Percentiles rank a stretch among this genome's conserved stretches.
Evolutionary conservation across 2,113 vertebrate genomes (phyloP).

Genomic region (Dolichotis patagonum): DNA sequence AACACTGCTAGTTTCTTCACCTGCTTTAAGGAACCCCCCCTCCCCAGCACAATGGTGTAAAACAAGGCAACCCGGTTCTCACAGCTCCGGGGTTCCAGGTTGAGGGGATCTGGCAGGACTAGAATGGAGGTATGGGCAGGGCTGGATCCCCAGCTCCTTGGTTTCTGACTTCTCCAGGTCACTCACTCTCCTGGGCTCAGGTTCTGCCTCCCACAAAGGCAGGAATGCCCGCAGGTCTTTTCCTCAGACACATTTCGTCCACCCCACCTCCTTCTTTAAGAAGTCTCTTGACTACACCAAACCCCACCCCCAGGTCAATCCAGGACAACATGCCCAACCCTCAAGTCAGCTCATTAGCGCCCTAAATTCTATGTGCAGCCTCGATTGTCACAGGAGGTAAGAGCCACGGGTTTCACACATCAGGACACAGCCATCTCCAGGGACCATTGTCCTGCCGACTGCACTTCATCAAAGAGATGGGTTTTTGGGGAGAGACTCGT

Average conservation of each 20-base stretch:
- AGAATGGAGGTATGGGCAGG: too few relatives aligned
- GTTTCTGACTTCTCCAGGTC: background rate
- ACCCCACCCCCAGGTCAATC: accelerated
- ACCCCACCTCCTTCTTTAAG: background rate
- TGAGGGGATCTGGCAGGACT: background rate
- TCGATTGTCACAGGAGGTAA: accelerated
- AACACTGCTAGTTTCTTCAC: accelerated
- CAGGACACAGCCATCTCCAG: too few relatives aligned
- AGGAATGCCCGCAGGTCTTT: accelerated
- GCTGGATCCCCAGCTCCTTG: accelerated
- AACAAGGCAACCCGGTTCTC: accelerated
- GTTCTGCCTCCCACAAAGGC: background rate
- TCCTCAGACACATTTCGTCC: background rate
- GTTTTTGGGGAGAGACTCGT: background rate
- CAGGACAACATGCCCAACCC: too few relatives aligned
- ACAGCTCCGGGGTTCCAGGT: accelerated
- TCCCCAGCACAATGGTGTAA: accelerated
- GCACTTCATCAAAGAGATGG: background rate
- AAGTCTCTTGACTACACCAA: accelerated
- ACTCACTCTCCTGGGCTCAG: accelerated
- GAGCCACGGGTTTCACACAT: background rate
- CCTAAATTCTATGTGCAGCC: background rate
- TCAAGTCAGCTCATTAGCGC: background rate
- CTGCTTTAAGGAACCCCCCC: background rate
- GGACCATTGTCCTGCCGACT: background rate